These are phyloP conservation scores for Helarctos malayanus DNA, from an alignment of 2,797 vertebrate species.

Conservation along the genomic window DNA sequence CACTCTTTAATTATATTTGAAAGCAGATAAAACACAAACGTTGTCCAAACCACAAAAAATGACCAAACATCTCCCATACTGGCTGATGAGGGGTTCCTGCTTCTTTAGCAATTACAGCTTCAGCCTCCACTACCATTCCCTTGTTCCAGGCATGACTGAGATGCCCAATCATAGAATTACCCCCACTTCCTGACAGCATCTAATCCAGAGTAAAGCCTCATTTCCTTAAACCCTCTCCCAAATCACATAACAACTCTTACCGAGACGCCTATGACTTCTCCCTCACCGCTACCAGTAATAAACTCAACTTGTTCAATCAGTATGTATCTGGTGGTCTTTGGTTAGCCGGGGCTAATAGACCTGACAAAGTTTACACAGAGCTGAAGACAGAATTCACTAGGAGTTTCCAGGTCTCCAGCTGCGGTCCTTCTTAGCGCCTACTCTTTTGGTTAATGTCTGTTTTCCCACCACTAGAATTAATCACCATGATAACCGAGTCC, in stretches of 20 bases:
- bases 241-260: neutral
- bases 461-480: neutral
- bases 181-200: neutral
- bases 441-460: neutral
- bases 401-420: neutral
- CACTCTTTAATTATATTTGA: neutral
- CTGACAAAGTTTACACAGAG: neutral
- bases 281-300: neutral
- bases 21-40: neutral
- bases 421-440: neutral
- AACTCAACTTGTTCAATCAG: neutral
- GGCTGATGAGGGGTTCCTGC: neutral
- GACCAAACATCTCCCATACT: neutral
- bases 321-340: neutral
- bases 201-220: neutral
- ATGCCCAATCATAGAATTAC: neutral
- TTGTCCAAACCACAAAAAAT: constrained; percentile 35
- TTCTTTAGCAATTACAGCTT: neutral
- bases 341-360: neutral
- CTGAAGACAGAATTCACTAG: neutral
- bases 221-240: neutral
- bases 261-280: neutral
- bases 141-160: neutral
- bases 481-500: neutral
- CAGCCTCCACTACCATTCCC: neutral